Evolutionary conservation across 2,888 invertebrate genomes (phyloP).

Genomic region (Sympetrum striolatum): DNA sequence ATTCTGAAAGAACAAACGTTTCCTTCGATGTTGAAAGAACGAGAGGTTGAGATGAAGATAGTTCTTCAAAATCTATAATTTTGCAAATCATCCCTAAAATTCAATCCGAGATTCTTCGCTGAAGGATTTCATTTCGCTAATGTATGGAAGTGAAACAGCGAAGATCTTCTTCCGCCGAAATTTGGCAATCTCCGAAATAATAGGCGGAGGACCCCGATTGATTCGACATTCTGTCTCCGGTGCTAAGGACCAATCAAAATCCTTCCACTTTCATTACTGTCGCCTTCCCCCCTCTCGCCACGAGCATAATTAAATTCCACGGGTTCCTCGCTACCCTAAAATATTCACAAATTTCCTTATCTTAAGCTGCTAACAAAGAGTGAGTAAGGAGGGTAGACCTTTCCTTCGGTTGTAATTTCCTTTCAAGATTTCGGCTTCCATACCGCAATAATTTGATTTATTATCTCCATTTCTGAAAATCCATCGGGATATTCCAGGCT

Average conservation of each 20-base stretch:
- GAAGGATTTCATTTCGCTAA: background rate
- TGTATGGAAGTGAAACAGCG: background rate
- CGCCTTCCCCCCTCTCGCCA: constrained; percentile 2
- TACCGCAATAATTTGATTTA: constrained; percentile 27
- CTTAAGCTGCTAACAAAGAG: background rate
- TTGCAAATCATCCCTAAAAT: background rate
- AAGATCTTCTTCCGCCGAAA: background rate
- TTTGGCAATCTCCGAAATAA: background rate
- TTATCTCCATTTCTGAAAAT: background rate
- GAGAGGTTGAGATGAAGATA: background rate
- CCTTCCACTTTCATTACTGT: constrained; percentile 36
- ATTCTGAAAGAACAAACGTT: too few relatives aligned
- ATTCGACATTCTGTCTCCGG: constrained; percentile 6
- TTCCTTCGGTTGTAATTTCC: constrained; percentile 1
- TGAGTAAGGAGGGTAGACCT: background rate
- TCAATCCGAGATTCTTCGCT: background rate
- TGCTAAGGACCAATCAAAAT: constrained; percentile 37
- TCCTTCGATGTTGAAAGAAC: background rate
- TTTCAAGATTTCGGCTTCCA: constrained; percentile 1
- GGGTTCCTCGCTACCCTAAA: background rate
- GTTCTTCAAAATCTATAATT: background rate
- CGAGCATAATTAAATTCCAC: constrained; percentile 35
- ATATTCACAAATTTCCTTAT: constrained; percentile 12
- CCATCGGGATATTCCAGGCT: background rate
- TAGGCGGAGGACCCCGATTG: background rate